Evolutionary conservation across 2,797 vertebrate genomes (phyloP).

Genomic region (Gallinago solitaria): DNA sequence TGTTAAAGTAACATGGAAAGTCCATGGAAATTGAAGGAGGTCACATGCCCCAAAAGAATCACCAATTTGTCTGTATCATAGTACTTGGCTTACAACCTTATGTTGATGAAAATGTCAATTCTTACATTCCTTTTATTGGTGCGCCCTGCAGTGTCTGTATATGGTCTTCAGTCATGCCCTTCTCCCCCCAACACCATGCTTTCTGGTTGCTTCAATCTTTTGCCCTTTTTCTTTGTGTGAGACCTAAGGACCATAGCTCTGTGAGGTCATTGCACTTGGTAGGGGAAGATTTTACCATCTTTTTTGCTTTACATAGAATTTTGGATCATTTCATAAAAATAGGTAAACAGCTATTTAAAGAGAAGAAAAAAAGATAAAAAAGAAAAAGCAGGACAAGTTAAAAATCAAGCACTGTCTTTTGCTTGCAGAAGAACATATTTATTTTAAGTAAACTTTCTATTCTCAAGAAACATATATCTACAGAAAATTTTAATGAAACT

Average conservation of each 20-base stretch:
- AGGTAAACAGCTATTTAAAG: fast-evolving
- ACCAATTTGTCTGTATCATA: background rate
- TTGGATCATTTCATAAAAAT: background rate
- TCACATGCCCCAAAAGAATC: background rate
- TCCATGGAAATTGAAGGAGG: background rate
- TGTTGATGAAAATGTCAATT: background rate
- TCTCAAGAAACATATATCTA: background rate
- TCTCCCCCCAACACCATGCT: fast-evolving
- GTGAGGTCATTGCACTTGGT: background rate
- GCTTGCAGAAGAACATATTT: background rate
- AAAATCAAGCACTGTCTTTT: background rate
- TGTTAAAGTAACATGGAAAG: background rate
- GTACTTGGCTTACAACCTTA: background rate
- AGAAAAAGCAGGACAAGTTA: background rate
- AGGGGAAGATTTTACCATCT: background rate
- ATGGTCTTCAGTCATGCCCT: background rate
- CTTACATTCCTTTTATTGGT: background rate
- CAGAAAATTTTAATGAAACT: background rate
- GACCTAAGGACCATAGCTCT: background rate
- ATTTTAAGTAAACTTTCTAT: background rate
- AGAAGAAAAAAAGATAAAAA: fast-evolving
- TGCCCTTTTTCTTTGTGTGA: background rate
- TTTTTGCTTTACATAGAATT: background rate
- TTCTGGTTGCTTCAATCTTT: background rate
- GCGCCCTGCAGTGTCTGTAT: background rate